Evolutionary conservation across 2,888 invertebrate genomes (phyloP), one percentile per base, ranked within the genome.

Genomic region (Philaethria dido): DNA sequence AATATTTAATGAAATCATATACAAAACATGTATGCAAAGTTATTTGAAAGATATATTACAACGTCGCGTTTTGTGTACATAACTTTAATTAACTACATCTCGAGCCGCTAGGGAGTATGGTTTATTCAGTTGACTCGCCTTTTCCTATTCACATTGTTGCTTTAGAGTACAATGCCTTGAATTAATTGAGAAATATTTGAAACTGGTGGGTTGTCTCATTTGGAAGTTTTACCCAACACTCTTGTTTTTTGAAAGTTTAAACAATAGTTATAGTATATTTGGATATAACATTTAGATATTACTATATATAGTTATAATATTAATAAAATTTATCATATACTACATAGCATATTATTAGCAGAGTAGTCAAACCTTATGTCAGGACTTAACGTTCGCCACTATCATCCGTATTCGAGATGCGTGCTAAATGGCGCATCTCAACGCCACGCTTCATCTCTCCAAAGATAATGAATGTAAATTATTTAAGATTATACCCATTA

Each of bases 31-130:
- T 45, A 29, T 29, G 44, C 60, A 45, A 60, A 44, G n/a, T 45
- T 60, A 45, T 60, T 16, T 33, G 18, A 33, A 60, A 60, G 45
- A 45, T 60, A 60, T 60, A 60, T 60, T 45, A 60, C 60, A 45
- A 29, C 13, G 44, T 60, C 45, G 44, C 44, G n/a, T 44, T 44
- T 55, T 55, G 55, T 62, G 61, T 62, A 66, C 62, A 66, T 39
- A 59, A 69, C 59, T 66, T 69, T 66, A 69, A 69, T 69, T 66
- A 63, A 69, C 62, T 60, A 62, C 57, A 65, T 62, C 36, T 52
- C 36, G n/a, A 57, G 42, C 65, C 69, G 44, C 62, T 9, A 18
- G 57, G 59, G 62, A 62, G 47, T 45, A 60, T 60, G 45, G 44
- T 60, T 60, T 45, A 60, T 60, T 60, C 60, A 60, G 45, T 60